Evolutionary conservation across 2,888 invertebrate species (phyloP).

Genomic region (Apodemia mormo): DNA sequence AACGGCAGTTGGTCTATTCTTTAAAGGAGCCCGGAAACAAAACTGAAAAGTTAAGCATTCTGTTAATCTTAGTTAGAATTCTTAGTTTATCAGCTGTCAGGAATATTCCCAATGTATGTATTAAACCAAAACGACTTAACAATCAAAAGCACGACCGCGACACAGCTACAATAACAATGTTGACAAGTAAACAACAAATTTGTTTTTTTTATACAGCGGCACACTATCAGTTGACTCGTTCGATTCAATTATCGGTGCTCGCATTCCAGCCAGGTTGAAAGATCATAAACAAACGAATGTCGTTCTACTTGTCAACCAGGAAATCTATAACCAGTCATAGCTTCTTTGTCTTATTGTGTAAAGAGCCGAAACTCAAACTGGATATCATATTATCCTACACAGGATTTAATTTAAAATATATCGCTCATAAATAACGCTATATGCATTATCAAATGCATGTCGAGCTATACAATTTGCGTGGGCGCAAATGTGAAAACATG

Average conservation of each 20-base stretch:
- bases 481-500: no score
- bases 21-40: no score
- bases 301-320: slow-evolving; percentile 8
- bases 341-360: neutral
- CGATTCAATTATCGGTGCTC: neutral
- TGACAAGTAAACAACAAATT: neutral
- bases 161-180: neutral
- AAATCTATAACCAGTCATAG: slow-evolving; percentile 7
- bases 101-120: no score
- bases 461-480: neutral
- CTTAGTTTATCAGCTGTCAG: no score
- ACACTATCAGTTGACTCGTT: neutral
- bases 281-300: slow-evolving; percentile 12
- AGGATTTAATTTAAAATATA: neutral
- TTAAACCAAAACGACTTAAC: no score
- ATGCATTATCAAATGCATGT: neutral
- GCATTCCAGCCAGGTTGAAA: slow-evolving; percentile 13
- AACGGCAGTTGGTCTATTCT: no score
- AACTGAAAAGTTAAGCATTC: no score
- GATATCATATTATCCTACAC: neutral
- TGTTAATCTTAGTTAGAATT: no score
- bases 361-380: neutral
- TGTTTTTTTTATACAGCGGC: neutral
- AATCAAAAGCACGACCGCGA: neutral
- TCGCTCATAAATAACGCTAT: neutral